Evolutionary conservation across 2,888 invertebrate genomes (phyloP), one percentile per base, ranked within the genome.

Genomic region (Argyresthia goedartella): DNA sequence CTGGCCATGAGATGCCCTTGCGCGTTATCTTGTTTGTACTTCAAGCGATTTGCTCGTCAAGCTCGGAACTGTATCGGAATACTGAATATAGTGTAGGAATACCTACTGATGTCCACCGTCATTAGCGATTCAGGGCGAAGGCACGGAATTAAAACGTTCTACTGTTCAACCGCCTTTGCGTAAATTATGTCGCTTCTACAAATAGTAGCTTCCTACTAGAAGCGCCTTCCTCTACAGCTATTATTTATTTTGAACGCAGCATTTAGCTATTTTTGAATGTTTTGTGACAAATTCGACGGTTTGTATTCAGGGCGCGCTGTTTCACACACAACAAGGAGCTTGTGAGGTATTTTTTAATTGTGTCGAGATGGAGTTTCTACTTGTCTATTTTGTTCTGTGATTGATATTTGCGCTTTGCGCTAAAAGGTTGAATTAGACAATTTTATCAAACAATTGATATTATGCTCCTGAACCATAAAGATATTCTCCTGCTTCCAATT

Each of bases 11-110:
- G 62, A 55, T 71, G 79, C 76, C 80, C 77, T 81, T 76, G 82
- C 66, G 60, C 63, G 62, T 60, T 60, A 36, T 48, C 25, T 65
- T 67, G 69, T 66, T 74, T 65, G 70, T 82, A 84, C 84, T 82
- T 85, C 84, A 82, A 84, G 81, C 81, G 79, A 73, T 81, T 78
- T 76, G 72, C 70, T 73, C 71, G 67, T 68, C 63, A 60, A 54
- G 60, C 53, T 59, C 69, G 75, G 57, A 56, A 64, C 62, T 25
- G 25, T 25, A 25, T 6, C 6, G 25, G 25, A 25, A 25, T 25
- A 25, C 25, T 25, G 25, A 25, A 6, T 25, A 25, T 6, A 25
- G 25, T 25, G 25, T 25, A 25, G 25, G 25, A 25, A 25, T 25
- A 84, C 76, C 84, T 84, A 82, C 81, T 79, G 82, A 84, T 84